phyloP scores from a whole-genome alignment of 1,140 invertebrate species.

The Sminthurides bifidus region DNA sequence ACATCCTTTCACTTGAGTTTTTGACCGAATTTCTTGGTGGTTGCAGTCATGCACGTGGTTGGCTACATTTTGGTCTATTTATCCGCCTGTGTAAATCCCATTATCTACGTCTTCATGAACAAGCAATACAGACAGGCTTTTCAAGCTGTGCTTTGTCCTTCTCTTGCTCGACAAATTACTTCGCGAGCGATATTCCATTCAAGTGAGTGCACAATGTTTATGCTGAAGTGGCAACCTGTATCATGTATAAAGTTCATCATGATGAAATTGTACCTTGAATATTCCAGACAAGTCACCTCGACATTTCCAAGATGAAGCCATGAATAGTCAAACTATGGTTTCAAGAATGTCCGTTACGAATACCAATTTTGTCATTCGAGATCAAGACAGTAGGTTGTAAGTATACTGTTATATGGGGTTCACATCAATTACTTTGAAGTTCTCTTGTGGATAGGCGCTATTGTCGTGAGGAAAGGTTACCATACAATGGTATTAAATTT shows the following conservation, averaged over 20 bases:
- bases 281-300: slow-evolving; percentile 12
- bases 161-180: slow-evolving; percentile 8
- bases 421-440: too few relatives aligned
- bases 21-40: slow-evolving; percentile 16
- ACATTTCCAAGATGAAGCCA: slow-evolving; percentile 4
- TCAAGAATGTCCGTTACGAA: slow-evolving; percentile 31
- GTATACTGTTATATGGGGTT: too few relatives aligned
- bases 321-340: slow-evolving; percentile 31
- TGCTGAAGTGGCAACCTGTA: too few relatives aligned
- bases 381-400: too few relatives aligned
- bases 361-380: slow-evolving; percentile 27
- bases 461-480: too few relatives aligned
- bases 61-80: slow-evolving; percentile 47
- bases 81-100: slow-evolving; percentile 45
- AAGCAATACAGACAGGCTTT: slow-evolving; percentile 46
- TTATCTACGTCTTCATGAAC: slow-evolving; percentile 50
- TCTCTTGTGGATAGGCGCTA: too few relatives aligned
- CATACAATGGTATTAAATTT: too few relatives aligned
- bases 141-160: slow-evolving; percentile 37
- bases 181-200: slow-evolving; percentile 26
- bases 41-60: slow-evolving; percentile 42
- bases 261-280: not conserved
- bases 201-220: slow-evolving; percentile 24
- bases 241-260: not conserved
- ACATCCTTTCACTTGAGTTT: not conserved